phyloP scores from a whole-genome alignment of 2,888 invertebrate genomes.

The Patella caerulea region DNA sequence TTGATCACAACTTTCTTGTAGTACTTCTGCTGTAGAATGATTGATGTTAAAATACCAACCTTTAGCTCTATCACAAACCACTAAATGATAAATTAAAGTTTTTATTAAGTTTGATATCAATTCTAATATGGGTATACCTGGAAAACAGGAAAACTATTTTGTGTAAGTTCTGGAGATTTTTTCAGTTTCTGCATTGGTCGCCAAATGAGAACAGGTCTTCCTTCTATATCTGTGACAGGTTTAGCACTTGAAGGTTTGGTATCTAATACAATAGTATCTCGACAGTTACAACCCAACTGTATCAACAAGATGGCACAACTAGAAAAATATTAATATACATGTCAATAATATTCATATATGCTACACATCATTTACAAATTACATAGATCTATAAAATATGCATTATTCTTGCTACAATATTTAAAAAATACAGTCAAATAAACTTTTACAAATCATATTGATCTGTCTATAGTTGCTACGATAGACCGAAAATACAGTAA shows the following conservation, averaged over 20 bases:
- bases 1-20: too few species aligned
- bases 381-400: background rate
- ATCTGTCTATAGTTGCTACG: too few species aligned
- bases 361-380: background rate
- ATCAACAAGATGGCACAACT: slow-evolving; percentile 72
- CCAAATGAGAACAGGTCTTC: slow-evolving; percentile 65
- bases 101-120: too few species aligned
- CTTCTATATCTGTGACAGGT: slow-evolving; percentile 30
- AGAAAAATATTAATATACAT: slow-evolving; percentile 27
- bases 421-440: too few species aligned
- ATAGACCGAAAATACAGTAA: too few species aligned
- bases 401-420: too few species aligned
- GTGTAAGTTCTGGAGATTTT: slow-evolving; percentile 35
- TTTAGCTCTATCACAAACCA: too few species aligned
- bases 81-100: too few species aligned
- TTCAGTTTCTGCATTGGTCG: slow-evolving; percentile 51
- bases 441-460: too few species aligned
- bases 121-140: slow-evolving; percentile 38
- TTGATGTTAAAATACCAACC: too few species aligned
- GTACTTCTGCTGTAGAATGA: too few species aligned
- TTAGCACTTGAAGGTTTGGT: slow-evolving; percentile 33
- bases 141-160: slow-evolving; percentile 49
- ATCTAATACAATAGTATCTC: slow-evolving; percentile 53
- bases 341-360: background rate
- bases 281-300: slow-evolving; percentile 68